Base-by-base conservation (phyloP, 2,113 vertebrate species). In the Chionomys nivalis region DNA sequence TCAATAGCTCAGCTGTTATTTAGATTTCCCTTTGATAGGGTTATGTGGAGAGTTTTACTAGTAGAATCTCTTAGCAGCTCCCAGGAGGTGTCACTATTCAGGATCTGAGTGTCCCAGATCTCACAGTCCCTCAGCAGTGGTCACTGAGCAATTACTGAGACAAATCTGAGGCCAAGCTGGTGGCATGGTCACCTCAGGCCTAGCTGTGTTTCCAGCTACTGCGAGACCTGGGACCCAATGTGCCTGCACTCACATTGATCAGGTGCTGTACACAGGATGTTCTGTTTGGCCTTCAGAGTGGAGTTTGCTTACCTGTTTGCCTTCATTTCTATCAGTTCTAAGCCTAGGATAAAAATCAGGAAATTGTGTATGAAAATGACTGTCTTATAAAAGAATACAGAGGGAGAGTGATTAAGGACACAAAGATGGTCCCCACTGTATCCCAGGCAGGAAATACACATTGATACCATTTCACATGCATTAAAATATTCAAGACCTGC, bases 121-220 rank as follows among this genome's bases (percentile, higher is more conserved):
- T n/a, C n/a, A n/a, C 1, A 0, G 4, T 17, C 0, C 1, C 3
- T 7, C 2, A 63, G 14, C n/a, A 28, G 14, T 73, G 10, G 52
- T 2, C 24, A 0, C 4, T 2, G 73, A 28, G 5, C 5, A 28
- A 7, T 66, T 24, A 26, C 73, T 76, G 26, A 61, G 39, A 58
- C 7, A 9, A 26, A 26, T 21, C 14, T 33, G 4, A 72, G 9
- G 4, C 26, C 10, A 33, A 42, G 39, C 2, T 49, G 36, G 39
- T 55, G 6, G 2, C 24, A 28, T 23, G 21, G 65, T 79, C 44
- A 39, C 19, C 73, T 44, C 14, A 68, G n/a, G n/a, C 0, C 26
- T n/a, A 65, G 5, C 1, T 16, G 12, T 52, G 11, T 6, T 70
- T 36, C 13, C 28, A 23, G 19, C 17, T 39, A 2, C 9, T 58